Evolutionary conservation across 2,797 vertebrate species (phyloP).

Genomic region (Saxicola maurus): DNA sequence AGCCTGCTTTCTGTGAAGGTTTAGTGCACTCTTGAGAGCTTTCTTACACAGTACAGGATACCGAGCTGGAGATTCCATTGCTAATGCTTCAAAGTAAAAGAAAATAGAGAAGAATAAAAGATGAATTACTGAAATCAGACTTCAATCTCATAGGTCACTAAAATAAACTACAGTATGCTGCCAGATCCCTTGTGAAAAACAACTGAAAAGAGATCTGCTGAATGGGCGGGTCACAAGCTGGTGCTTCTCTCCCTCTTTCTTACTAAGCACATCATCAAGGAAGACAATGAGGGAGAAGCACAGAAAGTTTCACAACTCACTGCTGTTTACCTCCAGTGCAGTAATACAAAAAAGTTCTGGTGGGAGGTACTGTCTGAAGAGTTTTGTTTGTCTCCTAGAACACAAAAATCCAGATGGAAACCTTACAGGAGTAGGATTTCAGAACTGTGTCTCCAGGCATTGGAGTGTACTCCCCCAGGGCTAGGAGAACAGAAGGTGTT

Average conservation of each 20-base stretch:
- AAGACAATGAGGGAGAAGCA: neutral
- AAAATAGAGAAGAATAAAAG: neutral
- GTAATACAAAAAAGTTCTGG: neutral
- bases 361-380: neutral
- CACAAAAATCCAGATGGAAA: neutral
- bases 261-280: neutral
- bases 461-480: neutral
- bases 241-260: neutral
- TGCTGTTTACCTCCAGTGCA: neutral
- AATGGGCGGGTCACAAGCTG: neutral
- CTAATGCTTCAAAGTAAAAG: slow-evolving; percentile 75
- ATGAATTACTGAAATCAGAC: neutral
- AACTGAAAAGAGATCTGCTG: neutral
- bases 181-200: neutral
- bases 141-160: neutral
- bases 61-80: slow-evolving; percentile 87
- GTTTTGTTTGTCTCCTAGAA: neutral
- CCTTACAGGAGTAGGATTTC: neutral
- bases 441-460: neutral
- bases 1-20: slow-evolving; percentile 77
- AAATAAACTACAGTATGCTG: neutral
- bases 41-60: slow-evolving; percentile 85
- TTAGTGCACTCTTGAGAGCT: slow-evolving; percentile 82
- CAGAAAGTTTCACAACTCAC: neutral
- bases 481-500: neutral